A percentile compares a stretch with the other conserved stretches of the same genome.
These are phyloP conservation scores for Phorcus lineatus DNA, from an alignment of 2,888 invertebrate species.

Conservation along the genomic window DNA sequence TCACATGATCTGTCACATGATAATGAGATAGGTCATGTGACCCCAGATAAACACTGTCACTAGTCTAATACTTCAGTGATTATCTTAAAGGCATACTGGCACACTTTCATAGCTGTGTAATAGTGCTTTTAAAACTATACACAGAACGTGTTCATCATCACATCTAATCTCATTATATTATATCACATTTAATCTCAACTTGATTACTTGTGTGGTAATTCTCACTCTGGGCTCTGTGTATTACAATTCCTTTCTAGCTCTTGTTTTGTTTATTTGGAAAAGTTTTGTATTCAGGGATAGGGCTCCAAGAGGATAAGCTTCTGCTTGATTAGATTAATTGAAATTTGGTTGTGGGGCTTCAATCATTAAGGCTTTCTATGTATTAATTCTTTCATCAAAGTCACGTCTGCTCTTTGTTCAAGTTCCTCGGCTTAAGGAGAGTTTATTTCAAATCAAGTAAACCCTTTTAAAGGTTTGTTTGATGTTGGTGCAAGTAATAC, in stretches of 20 bases:
- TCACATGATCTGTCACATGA: no score
- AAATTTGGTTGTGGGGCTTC: slow-evolving; percentile 2
- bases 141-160: background rate
- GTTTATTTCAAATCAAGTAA: no score
- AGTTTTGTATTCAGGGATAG: background rate
- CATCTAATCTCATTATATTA: background rate
- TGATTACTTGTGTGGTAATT: slow-evolving; percentile 9
- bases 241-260: background rate
- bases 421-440: no score
- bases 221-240: background rate
- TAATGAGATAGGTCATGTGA: no score
- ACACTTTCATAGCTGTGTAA: no score
- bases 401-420: no score
- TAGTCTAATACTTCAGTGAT: no score
- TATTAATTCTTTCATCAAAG: no score
- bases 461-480: no score
- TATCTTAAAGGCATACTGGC: no score
- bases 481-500: no score
- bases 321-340: background rate
- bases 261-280: slow-evolving; percentile 13
- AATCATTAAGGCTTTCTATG: background rate
- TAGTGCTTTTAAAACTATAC: background rate
- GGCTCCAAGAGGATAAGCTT: background rate
- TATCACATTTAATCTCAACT: background rate
- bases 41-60: no score